phyloP scores from a whole-genome alignment of 1,140 invertebrate species.

The Ylistrum balloti region DNA sequence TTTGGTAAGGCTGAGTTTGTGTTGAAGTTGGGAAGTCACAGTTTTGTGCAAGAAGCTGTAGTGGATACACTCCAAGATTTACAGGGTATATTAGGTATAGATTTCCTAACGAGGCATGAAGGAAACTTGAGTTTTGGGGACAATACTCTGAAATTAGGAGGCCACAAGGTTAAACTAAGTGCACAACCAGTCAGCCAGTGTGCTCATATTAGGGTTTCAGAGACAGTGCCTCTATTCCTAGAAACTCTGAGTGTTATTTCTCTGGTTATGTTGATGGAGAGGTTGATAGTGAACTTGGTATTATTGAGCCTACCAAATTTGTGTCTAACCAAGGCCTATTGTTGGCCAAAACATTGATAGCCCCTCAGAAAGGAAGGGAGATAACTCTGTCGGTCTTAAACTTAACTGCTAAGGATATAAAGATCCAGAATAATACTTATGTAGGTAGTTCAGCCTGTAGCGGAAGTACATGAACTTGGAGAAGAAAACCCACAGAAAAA shows the following conservation, averaged over 20 bases:
- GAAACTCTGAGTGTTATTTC: constrained; percentile 48
- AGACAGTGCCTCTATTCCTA: background rate
- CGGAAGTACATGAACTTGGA: too few relatives aligned
- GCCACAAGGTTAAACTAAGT: too few relatives aligned
- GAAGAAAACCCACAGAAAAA: background rate
- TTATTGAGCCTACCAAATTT: background rate
- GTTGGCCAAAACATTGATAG: constrained; percentile 49
- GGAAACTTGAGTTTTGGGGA: too few relatives aligned
- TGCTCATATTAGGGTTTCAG: constrained; percentile 47
- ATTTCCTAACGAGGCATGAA: background rate
- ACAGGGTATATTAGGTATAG: constrained; percentile 35
- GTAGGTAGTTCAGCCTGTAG: too few relatives aligned
- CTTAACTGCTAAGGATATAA: too few relatives aligned
- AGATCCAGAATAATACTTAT: too few relatives aligned
- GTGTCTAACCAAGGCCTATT: constrained; percentile 40
- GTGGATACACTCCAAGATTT: background rate
- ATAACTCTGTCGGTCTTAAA: too few relatives aligned
- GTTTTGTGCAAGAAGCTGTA: background rate
- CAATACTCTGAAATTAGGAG: too few relatives aligned
- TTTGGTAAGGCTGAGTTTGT: background rate
- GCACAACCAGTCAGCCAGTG: background rate
- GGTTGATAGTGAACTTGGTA: background rate
- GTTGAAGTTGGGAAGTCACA: background rate
- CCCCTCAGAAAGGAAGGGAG: too few relatives aligned
- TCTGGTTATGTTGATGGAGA: constrained; percentile 45